Evolutionary conservation across 2,113 vertebrate genomes (phyloP).

Genomic region (Sebastes fasciatus): DNA sequence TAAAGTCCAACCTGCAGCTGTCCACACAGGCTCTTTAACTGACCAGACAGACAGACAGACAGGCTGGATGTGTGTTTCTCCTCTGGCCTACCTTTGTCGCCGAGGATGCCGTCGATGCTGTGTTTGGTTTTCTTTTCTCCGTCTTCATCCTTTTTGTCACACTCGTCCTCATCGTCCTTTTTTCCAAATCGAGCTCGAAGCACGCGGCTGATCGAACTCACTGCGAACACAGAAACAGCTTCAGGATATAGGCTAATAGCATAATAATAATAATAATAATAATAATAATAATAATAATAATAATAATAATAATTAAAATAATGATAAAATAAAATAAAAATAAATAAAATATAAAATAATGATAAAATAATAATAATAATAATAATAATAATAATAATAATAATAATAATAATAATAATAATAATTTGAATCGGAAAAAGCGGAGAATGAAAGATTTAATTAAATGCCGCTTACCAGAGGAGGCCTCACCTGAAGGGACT

Average conservation of each 20-base stretch:
- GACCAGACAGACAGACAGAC: too few relatives aligned
- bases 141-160: conserved; percentile 95
- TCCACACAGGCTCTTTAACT: neutral
- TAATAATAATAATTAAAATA: too few relatives aligned
- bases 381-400: neutral
- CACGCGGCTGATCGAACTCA: conserved; percentile 99
- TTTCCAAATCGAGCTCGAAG: conserved; percentile 97
- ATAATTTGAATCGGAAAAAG: neutral
- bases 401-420: neutral
- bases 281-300: neutral
- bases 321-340: neutral
- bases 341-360: neutral
- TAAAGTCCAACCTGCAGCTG: conserved; percentile 6
- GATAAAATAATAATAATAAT: too few relatives aligned
- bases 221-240: conserved; percentile 77
- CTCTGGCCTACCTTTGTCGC: conserved; percentile 92
- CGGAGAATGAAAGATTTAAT: neutral
- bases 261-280: neutral
- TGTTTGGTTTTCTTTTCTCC: conserved; percentile 96
- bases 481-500: conserved; percentile 97
- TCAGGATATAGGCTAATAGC: neutral
- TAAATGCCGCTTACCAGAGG: conserved; percentile 81
- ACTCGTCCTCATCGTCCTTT: conserved; percentile 93
- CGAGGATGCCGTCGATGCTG: conserved; percentile 97
- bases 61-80: neutral